Percentiles rank a stretch among this genome's conserved stretches.
These are phyloP conservation scores for Sebastes oblongus DNA, from an alignment of 2,797 vertebrate species.

Conservation along the genomic window DNA sequence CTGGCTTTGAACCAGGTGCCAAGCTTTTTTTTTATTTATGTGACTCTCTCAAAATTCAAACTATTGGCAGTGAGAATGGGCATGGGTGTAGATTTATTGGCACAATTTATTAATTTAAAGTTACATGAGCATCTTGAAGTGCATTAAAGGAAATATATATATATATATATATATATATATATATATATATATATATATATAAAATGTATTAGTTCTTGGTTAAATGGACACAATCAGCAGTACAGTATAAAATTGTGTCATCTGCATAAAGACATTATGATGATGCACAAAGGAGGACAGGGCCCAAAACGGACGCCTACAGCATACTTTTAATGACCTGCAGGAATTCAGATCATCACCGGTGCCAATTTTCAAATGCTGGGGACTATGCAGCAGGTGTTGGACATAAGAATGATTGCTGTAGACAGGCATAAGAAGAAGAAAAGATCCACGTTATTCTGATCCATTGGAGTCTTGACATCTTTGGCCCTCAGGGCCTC, in stretches of 20 bases:
- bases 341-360: neutral
- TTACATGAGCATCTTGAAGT: neutral
- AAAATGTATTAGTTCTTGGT: neutral
- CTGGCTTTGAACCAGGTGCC: neutral
- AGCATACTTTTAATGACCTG: neutral
- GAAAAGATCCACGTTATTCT: neutral
- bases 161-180: too few relatives aligned
- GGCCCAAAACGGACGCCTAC: too few relatives aligned
- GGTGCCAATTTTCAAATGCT: neutral
- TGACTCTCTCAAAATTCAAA: neutral
- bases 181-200: too few relatives aligned
- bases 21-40: neutral
- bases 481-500: neutral
- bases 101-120: neutral
- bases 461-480: neutral
- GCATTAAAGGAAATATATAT: too few relatives aligned
- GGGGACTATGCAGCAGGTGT: neutral
- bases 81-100: neutral
- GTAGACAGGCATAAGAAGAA: neutral
- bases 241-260: neutral
- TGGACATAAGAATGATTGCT: neutral
- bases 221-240: neutral
- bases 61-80: neutral
- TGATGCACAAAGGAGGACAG: neutral
- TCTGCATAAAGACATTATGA: neutral